Evolutionary conservation across 2,797 vertebrate genomes (phyloP).

Genomic region (Salarias fasciatus): DNA sequence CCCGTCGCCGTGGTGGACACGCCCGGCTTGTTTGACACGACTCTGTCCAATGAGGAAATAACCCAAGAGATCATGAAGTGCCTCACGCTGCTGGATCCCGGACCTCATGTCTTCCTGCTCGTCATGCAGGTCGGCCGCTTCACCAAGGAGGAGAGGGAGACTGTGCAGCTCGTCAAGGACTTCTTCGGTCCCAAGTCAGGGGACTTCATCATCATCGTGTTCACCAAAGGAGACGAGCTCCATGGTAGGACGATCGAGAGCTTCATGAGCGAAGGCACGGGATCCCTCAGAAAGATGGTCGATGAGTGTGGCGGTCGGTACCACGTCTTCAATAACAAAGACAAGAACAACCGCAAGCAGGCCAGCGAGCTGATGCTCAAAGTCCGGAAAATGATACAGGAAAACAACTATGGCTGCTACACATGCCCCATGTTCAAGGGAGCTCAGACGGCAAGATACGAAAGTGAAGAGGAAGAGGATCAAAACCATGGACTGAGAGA

Average conservation of each 20-base stretch:
- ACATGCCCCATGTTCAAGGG: conserved; percentile 31
- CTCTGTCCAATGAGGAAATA: background rate
- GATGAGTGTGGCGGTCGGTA: conserved; percentile 2
- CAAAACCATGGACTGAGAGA: no score
- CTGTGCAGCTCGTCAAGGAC: conserved; percentile 16
- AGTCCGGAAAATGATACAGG: conserved; percentile 11
- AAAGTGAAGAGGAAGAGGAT: no score
- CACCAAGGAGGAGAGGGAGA: conserved; percentile 27
- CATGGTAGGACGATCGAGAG: background rate
- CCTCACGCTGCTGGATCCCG: conserved; percentile 41
- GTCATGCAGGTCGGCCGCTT: conserved; percentile 43
- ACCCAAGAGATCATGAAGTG: conserved; percentile 37
- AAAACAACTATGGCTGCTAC: conserved; percentile 23
- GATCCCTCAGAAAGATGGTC: background rate
- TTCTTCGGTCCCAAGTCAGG: conserved; percentile 34
- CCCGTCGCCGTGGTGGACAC: conserved; percentile 39
- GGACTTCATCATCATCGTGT: conserved; percentile 30
- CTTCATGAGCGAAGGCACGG: background rate
- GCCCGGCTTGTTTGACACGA: conserved; percentile 40
- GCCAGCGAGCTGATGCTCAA: conserved; percentile 37
- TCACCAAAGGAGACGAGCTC: conserved; percentile 56
- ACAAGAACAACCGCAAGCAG: conserved; percentile 23
- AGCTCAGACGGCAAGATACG: conserved; percentile 26
- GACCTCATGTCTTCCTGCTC: conserved; percentile 53
- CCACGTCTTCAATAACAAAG: conserved; percentile 50